Conservation (phyloP, 2,113 vertebrate species). For the Alouatta palliata region DNA sequence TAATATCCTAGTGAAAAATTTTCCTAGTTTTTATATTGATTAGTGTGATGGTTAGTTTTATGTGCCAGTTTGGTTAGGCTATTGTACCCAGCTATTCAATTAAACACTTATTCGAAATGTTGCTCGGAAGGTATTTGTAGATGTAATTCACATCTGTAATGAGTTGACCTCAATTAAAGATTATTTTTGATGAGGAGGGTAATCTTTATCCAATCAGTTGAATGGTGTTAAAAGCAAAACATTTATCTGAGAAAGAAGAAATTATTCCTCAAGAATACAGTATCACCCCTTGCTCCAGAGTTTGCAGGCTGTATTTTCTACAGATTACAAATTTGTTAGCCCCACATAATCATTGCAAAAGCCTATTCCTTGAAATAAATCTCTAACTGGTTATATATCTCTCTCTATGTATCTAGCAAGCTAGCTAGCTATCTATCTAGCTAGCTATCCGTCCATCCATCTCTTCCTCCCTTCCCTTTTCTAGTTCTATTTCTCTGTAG, state of each 20-base stretch:
- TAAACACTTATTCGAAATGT: neutral
- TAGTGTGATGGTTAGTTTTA: neutral
- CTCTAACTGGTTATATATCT: neutral
- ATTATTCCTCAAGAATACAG: neutral
- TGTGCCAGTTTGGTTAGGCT: neutral
- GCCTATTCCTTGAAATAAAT: neutral
- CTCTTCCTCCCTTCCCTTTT: neutral
- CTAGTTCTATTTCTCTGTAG: neutral
- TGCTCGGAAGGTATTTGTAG: neutral
- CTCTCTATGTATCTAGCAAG: neutral
- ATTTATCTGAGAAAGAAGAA: neutral
- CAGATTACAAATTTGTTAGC: neutral
- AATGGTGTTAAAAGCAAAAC: neutral
- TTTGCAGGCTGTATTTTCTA: neutral
- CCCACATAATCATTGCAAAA: neutral
- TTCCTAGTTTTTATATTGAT: neutral
- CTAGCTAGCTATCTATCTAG: fast-evolving
- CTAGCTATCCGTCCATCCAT: neutral
- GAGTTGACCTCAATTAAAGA: neutral
- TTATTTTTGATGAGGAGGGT: neutral
- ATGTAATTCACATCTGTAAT: neutral
- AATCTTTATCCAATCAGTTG: neutral
- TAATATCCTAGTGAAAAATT: neutral
- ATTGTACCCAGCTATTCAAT: neutral
- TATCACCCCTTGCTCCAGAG: neutral